Evolutionary conservation across 2,888 invertebrate genomes (phyloP), one percentile per base, ranked within the genome.

Genomic region (Phyto melanocephala): DNA sequence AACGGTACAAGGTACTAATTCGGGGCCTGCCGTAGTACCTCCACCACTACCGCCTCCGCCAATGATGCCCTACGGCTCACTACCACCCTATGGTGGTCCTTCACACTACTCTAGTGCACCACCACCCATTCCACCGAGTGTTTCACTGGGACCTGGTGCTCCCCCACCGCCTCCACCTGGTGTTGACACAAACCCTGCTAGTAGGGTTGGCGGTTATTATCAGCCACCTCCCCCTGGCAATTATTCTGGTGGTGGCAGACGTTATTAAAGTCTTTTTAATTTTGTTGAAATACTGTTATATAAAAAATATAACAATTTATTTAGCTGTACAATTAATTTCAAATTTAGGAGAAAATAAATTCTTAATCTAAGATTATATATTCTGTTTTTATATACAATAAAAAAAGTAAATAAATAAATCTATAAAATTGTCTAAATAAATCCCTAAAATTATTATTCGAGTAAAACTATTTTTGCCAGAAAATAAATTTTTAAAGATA

Each of bases 211-310:
- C 40, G 77, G 82, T 17, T 86, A 86, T 33, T 86, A 86, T 60
- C 86, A 84, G 13, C 83, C 82, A 28, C 85, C 83, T n/a, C 81
- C 83, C 0, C 86, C 86, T 24, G 85, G 85, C 7, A 84, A 85
- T 17, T 85, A 85, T 56, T 47, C 83, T 2, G 70, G 67, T 2
- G 77, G 65, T 33, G 56, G 72, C n/a, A 28, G 82, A 52, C 86
- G 87, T 45, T 85, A 85, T 74, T 85, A 80, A 75, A 4, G 15
- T 42, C 8, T 4, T 28, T 28, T 28, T 28, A 6, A 56, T 5
- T 45, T 68, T 65, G 56, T 60, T 78, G 47, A 63, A 40, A 75
- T 67, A 68, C 67, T 56, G 33, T 68, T 65, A n/a, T 76, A 58
- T 74, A 50, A 80, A 1, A 62, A 56, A 0, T 2, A n/a, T 42